Percentiles rank a stretch among this genome's conserved stretches.
Conservation (phyloP, 64 coral and sea anemone species). For the Platygyra sinensis region DNA sequence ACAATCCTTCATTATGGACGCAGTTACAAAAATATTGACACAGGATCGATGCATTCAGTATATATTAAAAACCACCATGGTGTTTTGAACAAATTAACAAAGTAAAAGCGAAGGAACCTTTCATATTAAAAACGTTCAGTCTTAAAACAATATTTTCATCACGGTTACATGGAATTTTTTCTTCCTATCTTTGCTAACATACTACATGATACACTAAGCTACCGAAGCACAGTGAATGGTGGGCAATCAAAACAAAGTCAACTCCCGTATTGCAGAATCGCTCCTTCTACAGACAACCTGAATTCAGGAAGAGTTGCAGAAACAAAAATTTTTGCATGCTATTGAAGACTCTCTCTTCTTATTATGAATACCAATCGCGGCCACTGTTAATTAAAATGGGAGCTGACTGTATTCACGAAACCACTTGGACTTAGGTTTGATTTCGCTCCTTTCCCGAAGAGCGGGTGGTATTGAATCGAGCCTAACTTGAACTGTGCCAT, state of each 20-base stretch:
- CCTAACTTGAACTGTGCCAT: too few relatives aligned
- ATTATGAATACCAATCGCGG: too few relatives aligned
- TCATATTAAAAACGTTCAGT: not conserved
- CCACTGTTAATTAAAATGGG: too few relatives aligned
- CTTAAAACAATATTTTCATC: not conserved
- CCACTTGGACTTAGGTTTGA: too few relatives aligned
- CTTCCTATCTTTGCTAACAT: not conserved
- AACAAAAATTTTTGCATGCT: too few relatives aligned
- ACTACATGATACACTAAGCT: not conserved
- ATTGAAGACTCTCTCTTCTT: too few relatives aligned
- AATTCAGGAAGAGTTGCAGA: too few relatives aligned
- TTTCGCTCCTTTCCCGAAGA: too few relatives aligned
- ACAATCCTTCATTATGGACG: constrained; percentile 1
- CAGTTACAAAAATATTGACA: constrained; percentile 51
- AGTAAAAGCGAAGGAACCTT: not conserved
- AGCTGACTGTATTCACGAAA: too few relatives aligned
- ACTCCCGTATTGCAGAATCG: not conserved
- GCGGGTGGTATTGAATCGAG: too few relatives aligned
- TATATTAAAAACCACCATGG: constrained; percentile 12
- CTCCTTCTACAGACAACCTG: too few relatives aligned
- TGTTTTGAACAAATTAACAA: constrained; percentile 11
- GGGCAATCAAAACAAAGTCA: not conserved
- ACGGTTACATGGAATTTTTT: not conserved
- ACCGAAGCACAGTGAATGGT: not conserved
- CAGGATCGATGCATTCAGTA: constrained; percentile 20